Conservation (phyloP, 2,888 invertebrate genomes). For the Lampropteryx suffumata region DNA sequence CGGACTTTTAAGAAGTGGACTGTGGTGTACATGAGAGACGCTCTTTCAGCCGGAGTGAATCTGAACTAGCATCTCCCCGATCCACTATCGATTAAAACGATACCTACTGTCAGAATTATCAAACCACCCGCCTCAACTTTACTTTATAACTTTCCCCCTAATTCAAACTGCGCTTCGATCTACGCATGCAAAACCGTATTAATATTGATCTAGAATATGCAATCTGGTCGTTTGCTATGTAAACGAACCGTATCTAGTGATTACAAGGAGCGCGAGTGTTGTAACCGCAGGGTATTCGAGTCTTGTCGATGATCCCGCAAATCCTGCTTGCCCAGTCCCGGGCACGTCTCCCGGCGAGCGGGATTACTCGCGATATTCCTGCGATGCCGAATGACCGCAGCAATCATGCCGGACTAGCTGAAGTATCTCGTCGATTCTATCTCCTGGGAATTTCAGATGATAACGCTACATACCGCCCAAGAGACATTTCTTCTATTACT, state of each 20-base stretch:
- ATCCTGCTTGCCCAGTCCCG: constrained; percentile 59
- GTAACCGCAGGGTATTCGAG: constrained; percentile 58
- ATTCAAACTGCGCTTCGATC: constrained; percentile 6
- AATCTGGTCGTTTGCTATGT: constrained; percentile 20
- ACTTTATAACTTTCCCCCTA: constrained; percentile 43
- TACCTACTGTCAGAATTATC: constrained; percentile 62
- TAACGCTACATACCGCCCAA: constrained; percentile 1
- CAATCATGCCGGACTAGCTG: constrained; percentile 51
- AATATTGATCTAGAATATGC: constrained; percentile 6
- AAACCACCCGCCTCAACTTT: constrained; percentile 54
- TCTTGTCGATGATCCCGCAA: constrained; percentile 69
- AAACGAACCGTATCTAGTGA: constrained; percentile 21
- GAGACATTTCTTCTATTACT: constrained; percentile 3
- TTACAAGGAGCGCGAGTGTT: constrained; percentile 43
- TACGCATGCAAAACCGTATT: constrained; percentile 4
- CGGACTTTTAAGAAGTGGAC: constrained; percentile 69
- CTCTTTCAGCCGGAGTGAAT: constrained; percentile 57
- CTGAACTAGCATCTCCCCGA: constrained; percentile 55
- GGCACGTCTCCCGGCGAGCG: constrained; percentile 70
- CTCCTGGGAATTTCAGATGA: constrained; percentile 31
- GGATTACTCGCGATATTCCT: constrained; percentile 54
- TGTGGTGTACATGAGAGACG: constrained; percentile 60
- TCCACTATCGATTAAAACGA: constrained; percentile 67
- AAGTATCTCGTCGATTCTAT: constrained; percentile 33
- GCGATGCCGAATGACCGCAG: constrained; percentile 55